Evolutionary conservation across 1,140 invertebrate genomes (phyloP).

Genomic region (Druon quercuslanigerum): DNA sequence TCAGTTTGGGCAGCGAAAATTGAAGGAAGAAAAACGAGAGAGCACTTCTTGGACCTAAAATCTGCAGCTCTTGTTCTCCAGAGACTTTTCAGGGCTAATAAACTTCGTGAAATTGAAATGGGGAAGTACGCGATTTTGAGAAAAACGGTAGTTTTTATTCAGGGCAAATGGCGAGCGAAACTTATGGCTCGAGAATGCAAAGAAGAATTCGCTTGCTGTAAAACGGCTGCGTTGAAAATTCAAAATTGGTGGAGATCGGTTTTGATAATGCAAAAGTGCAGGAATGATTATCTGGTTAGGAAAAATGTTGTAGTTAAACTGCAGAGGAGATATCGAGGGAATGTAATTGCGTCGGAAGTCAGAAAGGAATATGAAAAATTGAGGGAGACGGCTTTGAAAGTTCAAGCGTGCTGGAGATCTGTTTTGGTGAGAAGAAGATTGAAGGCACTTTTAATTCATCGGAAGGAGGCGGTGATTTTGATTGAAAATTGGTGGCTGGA

Average conservation of each 20-base stretch:
- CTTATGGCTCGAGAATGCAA: constrained; percentile 5
- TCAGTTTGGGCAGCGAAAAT: constrained; percentile 55
- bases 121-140: background rate
- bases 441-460: background rate
- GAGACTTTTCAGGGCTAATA: constrained; percentile 56
- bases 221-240: constrained; percentile 67
- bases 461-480: constrained; percentile 29
- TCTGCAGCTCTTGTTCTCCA: constrained; percentile 64
- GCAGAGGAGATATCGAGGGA: constrained; percentile 65
- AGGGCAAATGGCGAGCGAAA: background rate
- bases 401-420: constrained; percentile 66
- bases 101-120: background rate
- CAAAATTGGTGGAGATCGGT: constrained; percentile 72
- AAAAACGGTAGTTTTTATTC: background rate
- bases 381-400: constrained; percentile 58
- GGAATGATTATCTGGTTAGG: constrained; percentile 60
- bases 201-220: constrained; percentile 29
- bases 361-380: constrained; percentile 60
- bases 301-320: constrained; percentile 65
- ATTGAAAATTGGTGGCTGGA: constrained; percentile 53
- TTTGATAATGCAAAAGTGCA: constrained; percentile 59
- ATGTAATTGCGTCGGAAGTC: constrained; percentile 52
- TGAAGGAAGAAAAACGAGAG: constrained; percentile 46
- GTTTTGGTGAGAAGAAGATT: constrained; percentile 54
- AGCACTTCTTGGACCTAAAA: constrained; percentile 57